A percentile compares a stretch with the other conserved stretches of the same genome.
These are phyloP conservation scores for Metopolophium dirhodum DNA, from an alignment of 1,140 invertebrate genomes.

Conservation along the genomic window DNA sequence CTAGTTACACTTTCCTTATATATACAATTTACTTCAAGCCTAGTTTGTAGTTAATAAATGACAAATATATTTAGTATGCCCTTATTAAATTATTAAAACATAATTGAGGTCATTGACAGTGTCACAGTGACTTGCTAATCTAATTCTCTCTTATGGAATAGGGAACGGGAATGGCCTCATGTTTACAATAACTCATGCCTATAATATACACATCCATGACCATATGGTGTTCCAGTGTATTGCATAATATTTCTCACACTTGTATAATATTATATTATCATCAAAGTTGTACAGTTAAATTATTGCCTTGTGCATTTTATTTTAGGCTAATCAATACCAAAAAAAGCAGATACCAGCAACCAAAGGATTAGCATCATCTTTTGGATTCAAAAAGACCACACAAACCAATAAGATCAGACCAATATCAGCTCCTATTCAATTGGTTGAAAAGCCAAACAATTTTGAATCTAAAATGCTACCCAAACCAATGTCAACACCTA, in stretches of 20 bases:
- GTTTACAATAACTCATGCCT: slow-evolving; percentile 13
- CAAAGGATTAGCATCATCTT: slow-evolving; percentile 45
- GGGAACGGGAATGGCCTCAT: slow-evolving; percentile 26
- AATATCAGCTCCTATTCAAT: slow-evolving; percentile 20
- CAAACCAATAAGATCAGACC: slow-evolving; percentile 44
- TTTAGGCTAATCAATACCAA: slow-evolving; percentile 24
- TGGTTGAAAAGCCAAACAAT: background rate
- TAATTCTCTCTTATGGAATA: slow-evolving; percentile 45
- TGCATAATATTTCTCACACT: slow-evolving; percentile 43
- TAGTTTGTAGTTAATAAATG: background rate
- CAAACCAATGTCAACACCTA: background rate
- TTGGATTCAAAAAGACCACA: slow-evolving; percentile 39
- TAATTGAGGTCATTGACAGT: slow-evolving; percentile 40
- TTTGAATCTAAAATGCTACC: slow-evolving; percentile 38
- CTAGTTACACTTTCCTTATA: background rate
- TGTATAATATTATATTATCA: background rate
- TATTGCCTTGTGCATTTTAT: background rate
- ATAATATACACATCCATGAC: slow-evolving; percentile 11
- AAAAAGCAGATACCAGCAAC: slow-evolving; percentile 21
- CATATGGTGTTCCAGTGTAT: slow-evolving; percentile 28
- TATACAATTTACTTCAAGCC: background rate
- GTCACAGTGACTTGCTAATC: slow-evolving; percentile 38
- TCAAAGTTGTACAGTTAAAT: background rate
- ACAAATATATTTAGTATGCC: slow-evolving; percentile 16
- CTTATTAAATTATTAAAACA: slow-evolving; percentile 35